Evolutionary conservation across 2,113 vertebrate genomes (phyloP), one percentile per base, ranked within the genome.

Genomic region (Atractosteus spatula): DNA sequence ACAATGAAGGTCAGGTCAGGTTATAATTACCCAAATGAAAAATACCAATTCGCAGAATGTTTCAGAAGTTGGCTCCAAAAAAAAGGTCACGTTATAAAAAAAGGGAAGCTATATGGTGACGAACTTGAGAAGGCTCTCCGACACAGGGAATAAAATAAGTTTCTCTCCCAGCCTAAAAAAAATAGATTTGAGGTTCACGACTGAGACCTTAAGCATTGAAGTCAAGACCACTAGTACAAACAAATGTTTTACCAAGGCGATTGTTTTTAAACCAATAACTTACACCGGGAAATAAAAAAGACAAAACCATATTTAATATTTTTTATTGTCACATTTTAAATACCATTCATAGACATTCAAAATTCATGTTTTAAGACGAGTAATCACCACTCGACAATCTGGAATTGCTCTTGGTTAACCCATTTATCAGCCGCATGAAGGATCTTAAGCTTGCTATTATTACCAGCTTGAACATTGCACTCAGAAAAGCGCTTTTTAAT

Each of bases 221-320:
- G 17, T 29, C 64, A 43, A 51, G 59, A 73, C 44, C 56, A 73
- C 66, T 66, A 70, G 3, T 54, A 14, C 45, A 66, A 70, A 66
- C 14, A 71, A 45, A 55, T 41, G 56, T 47, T 17, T 66, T 69
- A 43, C 43, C 61, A 74, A 17, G 71, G 62, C 69, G 66, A 84
- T 79, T 84, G 72, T 67, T 76, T 64, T 77, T 72, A 75, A 71
- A 89, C 71, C 85, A 89, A 85, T 84, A 89, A 91, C 88, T 94
- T 91, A 95, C 95, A 97, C 91, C 91, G 90, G 94, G 94, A 97
- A 98, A 98, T 93, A 94, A 96, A 95, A 93, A 98, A 96, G 96
- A 97, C 97, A 96, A 96, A 95, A 97, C 94, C 95, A 97, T 93
- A 98, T 95, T 98, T 98, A 87, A 99, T 92, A 97, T 93, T 89